A percentile compares a stretch with the other conserved stretches of the same genome.
These are phyloP conservation scores for Oncorhynchus gorbuscha DNA, from an alignment of 2,113 vertebrate species.

Conservation along the genomic window DNA sequence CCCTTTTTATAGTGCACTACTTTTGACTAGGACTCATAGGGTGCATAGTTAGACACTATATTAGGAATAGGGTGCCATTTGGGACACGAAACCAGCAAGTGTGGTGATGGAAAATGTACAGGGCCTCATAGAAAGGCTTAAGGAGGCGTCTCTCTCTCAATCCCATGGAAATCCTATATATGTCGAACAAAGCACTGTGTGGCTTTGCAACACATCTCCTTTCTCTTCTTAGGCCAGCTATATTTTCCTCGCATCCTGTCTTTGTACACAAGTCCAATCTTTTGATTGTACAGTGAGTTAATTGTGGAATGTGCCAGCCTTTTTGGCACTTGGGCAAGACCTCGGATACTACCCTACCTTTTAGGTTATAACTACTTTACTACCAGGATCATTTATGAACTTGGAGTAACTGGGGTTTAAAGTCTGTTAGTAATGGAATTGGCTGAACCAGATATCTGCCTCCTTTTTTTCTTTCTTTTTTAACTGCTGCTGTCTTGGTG, in stretches of 20 bases:
- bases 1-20: too few species aligned
- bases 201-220: neutral
- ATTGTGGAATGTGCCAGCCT: neutral
- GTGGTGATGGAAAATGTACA: constrained; percentile 18
- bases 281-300: neutral
- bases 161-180: constrained; percentile 28
- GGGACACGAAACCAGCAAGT: neutral
- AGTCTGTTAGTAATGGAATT: constrained; percentile 20
- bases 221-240: neutral
- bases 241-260: neutral
- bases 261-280: neutral
- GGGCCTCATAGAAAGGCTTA: constrained; percentile 14
- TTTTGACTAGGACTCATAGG: too few species aligned
- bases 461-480: neutral
- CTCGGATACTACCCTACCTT: neutral
- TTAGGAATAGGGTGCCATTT: too few species aligned
- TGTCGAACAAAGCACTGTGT: neutral
- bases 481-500: constrained; percentile 27
- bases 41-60: too few species aligned
- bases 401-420: neutral
- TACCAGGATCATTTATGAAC: neutral
- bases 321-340: neutral
- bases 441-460: constrained; percentile 39
- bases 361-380: too few species aligned
- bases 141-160: constrained; percentile 2